phyloP scores from a whole-genome alignment of 92 coral and sea anemone genomes.

The Muricea muricata region DNA sequence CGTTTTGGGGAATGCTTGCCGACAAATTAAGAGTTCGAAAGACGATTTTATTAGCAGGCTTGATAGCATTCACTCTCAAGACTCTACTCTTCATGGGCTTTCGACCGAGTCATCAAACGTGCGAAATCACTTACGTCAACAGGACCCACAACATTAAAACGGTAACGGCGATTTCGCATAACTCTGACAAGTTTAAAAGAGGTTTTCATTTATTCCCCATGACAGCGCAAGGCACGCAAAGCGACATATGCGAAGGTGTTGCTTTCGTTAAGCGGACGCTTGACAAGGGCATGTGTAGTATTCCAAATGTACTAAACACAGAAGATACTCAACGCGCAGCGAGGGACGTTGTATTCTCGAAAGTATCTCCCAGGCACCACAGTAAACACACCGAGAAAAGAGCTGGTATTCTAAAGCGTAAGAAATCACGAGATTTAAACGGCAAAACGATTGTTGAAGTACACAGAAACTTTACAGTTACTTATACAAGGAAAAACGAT shows the following conservation, averaged over 20 bases:
- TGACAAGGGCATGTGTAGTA: not conserved
- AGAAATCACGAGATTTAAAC: constrained; percentile 14
- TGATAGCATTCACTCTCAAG: constrained; percentile 82
- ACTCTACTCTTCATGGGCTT: constrained; percentile 76
- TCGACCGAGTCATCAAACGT: constrained; percentile 78
- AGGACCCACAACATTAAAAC: constrained; percentile 30
- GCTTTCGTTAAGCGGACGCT: not conserved
- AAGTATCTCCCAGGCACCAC: not conserved
- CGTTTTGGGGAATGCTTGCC: constrained; percentile 61
- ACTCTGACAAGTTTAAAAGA: constrained; percentile 16
- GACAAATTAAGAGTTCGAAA: constrained; percentile 56
- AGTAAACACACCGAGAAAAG: not conserved
- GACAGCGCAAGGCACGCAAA: constrained; percentile 25
- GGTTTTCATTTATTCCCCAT: constrained; percentile 31
- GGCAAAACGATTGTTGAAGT: constrained; percentile 27
- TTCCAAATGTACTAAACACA: not conserved
- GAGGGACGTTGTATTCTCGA: not conserved
- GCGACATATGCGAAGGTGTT: constrained; percentile 35
- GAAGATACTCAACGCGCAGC: not conserved
- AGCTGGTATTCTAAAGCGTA: constrained; percentile 5
- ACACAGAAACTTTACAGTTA: constrained; percentile 34
- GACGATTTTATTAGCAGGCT: constrained; percentile 62
- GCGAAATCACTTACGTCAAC: constrained; percentile 74
- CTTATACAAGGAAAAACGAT: constrained; percentile 53
- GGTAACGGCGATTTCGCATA: constrained; percentile 18